Conservation (phyloP, 2,888 invertebrate genomes). For the Melanostoma scalare region DNA sequence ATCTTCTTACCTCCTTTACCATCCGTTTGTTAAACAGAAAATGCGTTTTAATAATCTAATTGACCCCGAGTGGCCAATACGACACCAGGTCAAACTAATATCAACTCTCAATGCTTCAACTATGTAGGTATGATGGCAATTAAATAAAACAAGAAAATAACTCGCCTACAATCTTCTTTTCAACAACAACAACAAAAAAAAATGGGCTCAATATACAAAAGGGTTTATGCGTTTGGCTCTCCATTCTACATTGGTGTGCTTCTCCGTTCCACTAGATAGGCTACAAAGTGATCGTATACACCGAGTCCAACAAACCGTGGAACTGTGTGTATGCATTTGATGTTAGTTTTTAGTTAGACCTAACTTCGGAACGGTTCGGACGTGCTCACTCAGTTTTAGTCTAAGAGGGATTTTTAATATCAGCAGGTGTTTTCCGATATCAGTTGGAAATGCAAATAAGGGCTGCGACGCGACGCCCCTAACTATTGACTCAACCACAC, state of each 20-base stretch:
- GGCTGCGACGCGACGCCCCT: slow-evolving; percentile 45
- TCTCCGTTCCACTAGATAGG: slow-evolving; percentile 66
- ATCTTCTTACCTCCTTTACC: slow-evolving; percentile 1
- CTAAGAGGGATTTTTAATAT: slow-evolving; percentile 3
- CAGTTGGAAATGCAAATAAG: slow-evolving; percentile 61
- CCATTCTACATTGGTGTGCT: slow-evolving; percentile 12
- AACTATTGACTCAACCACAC: slow-evolving; percentile 26
- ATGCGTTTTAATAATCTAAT: slow-evolving; percentile 33
- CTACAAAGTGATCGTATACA: slow-evolving; percentile 39
- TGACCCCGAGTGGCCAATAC: slow-evolving; percentile 43
- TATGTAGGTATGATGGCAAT: slow-evolving; percentile 13
- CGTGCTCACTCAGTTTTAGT: slow-evolving; percentile 9
- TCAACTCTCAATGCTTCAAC: slow-evolving; percentile 31
- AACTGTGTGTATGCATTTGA: slow-evolving; percentile 13
- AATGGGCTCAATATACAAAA: slow-evolving; percentile 32
- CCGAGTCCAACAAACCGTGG: slow-evolving; percentile 22
- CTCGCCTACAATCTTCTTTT: slow-evolving; percentile 21
- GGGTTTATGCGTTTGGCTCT: slow-evolving; percentile 39
- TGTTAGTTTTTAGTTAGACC: slow-evolving; percentile 49
- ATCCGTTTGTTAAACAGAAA: slow-evolving; percentile 1
- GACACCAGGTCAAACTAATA: slow-evolving; percentile 45
- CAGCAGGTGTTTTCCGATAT: slow-evolving; percentile 45
- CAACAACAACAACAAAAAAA: slow-evolving; percentile 24
- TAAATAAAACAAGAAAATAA: slow-evolving; percentile 11
- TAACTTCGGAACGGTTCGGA: slow-evolving; percentile 56